Evolutionary conservation across 2,888 invertebrate species (phyloP).

Genomic region (Thelaira solivaga): DNA sequence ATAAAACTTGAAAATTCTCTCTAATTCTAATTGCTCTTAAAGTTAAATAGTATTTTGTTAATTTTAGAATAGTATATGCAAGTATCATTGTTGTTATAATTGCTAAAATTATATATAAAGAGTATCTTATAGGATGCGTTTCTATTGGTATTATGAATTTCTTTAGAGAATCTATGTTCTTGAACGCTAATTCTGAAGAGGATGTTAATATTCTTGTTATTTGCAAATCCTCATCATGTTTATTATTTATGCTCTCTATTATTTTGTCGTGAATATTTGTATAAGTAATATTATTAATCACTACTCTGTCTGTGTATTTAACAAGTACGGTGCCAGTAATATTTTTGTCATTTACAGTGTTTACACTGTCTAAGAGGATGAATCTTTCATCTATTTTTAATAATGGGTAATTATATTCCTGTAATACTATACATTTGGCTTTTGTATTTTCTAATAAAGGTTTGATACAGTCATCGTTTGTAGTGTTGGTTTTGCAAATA

Average conservation of each 20-base stretch:
- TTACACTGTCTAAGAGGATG: neutral
- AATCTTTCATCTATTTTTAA: slow-evolving; percentile 11
- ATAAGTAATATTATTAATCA: neutral
- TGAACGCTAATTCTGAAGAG: neutral
- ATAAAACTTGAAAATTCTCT: neutral
- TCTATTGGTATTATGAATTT: neutral
- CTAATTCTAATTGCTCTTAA: neutral
- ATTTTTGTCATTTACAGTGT: neutral
- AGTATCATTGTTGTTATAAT: neutral
- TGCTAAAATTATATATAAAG: neutral
- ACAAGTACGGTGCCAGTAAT: neutral
- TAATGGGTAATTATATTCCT: neutral
- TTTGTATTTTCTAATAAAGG: neutral
- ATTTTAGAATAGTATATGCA: neutral
- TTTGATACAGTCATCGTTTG: neutral
- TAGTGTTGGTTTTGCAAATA: neutral
- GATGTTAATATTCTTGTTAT: neutral
- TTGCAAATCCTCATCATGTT: neutral
- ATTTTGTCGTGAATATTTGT: slow-evolving; percentile 1
- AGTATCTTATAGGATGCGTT: neutral
- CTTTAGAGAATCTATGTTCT: neutral
- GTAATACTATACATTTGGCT: neutral
- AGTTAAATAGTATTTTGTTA: neutral
- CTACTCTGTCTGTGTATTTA: neutral
- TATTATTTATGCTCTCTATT: neutral